These are phyloP conservation scores for Drosophila buzzatii DNA, from an alignment of 2,888 invertebrate species.

Conservation along the genomic window DNA sequence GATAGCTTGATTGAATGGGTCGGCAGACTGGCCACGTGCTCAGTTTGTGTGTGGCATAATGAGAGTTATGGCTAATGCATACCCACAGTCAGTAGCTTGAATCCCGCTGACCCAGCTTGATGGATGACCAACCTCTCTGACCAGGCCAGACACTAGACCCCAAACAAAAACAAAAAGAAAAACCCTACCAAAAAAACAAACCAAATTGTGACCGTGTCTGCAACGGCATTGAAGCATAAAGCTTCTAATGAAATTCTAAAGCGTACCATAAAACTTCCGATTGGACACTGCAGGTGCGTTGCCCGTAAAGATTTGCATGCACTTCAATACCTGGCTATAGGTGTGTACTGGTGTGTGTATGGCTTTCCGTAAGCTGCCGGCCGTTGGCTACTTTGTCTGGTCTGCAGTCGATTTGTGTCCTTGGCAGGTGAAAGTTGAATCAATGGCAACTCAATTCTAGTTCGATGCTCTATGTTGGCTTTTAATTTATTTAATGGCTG, in stretches of 20 bases:
- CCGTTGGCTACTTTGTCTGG: conserved; percentile 36
- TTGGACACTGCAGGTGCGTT: too few species aligned
- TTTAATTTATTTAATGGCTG: conserved; percentile 63
- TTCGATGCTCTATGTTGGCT: conserved; percentile 52
- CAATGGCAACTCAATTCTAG: conserved; percentile 41
- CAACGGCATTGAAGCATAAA: conserved; percentile 41
- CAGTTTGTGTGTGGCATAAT: conserved; percentile 51
- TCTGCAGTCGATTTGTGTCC: conserved; percentile 29
- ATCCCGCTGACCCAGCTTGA: conserved; percentile 40
- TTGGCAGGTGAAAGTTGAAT: conserved; percentile 58
- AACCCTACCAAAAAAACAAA: neutral
- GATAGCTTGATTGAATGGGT: conserved; percentile 75
- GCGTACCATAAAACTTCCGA: too few species aligned
- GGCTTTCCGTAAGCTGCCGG: conserved; percentile 7
- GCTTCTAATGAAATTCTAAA: too few species aligned
- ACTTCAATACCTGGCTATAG: neutral
- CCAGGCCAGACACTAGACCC: conserved; percentile 8
- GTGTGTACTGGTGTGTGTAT: conserved; percentile 17
- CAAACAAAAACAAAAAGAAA: too few species aligned
- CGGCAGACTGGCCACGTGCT: conserved; percentile 52
- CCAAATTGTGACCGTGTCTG: conserved; percentile 21
- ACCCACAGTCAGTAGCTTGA: conserved; percentile 22
- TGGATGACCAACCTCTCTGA: conserved; percentile 41
- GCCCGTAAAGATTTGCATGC: conserved; percentile 51
- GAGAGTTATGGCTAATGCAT: conserved; percentile 80